Base-by-base conservation (phyloP, 2,797 vertebrate species). In the Lemur catta region DNA sequence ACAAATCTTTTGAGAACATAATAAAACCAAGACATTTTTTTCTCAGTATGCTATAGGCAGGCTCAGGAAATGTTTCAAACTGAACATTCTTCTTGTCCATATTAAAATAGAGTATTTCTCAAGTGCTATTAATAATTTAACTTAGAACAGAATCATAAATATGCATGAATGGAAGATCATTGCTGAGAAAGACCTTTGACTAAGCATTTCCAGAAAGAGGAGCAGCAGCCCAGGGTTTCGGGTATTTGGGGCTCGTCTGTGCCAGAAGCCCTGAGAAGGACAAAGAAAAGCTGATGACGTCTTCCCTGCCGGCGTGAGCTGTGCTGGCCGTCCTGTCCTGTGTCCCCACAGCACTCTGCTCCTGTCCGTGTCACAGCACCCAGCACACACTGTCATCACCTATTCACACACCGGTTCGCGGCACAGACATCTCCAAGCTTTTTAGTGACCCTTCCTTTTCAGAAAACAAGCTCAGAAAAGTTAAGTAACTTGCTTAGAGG, bases 51-150 rank as follows among this genome's bases (percentile, higher is more conserved):
- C 14, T 43, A 33, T 38, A 71, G 61, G 48, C 30, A 76, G 84
- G 41, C 59, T 93, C 65, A 72, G 38, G 24, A 85, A 95, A 67
- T 80, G 17, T 67, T 85, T 95, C 71, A 80, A 43, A 52, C 3
- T 35, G 72, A 84, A 71, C n/a, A 78, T 69, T 90, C n/a, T 75
- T 89, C 71, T 81, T 65, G 28, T 43, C 61, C 46, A 61, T 63
- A 82, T 69, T 81, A 88, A 89, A 92, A 72, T 26, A 94, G 89
- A 86, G n/a, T 76, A 74, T 38, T 94, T 84, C 57, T 93, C 55
- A 74, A 89, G 65, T 52, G n/a, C n/a, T 69, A 82, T 46, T 91
- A 95, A 91, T 94, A 94, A 95, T 85, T 69, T 57, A 90, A 89
- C 35, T 84, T 75, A 79, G 80, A 93, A 57, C 1, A 93, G 52